Evolutionary conservation across 2,888 invertebrate genomes (phyloP).

Genomic region (Limnephilus auricula): DNA sequence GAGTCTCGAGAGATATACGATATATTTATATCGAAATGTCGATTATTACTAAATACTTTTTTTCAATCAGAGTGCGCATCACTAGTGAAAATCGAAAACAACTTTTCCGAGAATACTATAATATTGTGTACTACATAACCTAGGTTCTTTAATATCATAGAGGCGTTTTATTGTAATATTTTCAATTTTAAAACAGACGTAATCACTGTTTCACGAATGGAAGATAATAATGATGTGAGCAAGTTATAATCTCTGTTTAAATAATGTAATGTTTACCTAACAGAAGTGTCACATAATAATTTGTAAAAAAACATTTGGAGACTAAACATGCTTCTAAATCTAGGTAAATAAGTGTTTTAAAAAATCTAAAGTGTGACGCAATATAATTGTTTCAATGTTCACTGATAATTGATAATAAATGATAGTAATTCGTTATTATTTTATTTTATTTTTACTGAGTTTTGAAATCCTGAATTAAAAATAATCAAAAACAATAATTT

Average conservation of each 20-base stretch:
- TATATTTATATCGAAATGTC: neutral
- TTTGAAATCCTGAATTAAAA: neutral
- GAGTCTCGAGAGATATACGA: neutral
- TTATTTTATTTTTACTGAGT: neutral
- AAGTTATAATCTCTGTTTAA: neutral
- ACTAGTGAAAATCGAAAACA: neutral
- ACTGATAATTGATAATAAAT: neutral
- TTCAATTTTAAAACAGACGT: slow-evolving; percentile 11
- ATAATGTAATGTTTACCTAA: slow-evolving; percentile 6
- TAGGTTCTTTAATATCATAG: neutral
- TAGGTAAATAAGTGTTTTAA: neutral
- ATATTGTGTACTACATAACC: neutral
- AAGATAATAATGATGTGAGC: slow-evolving; percentile 12
- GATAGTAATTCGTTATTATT: neutral
- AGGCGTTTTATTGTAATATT: neutral
- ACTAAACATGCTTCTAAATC: neutral
- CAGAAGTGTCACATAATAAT: neutral
- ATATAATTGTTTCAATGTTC: neutral
- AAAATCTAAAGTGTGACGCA: neutral
- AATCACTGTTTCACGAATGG: slow-evolving; percentile 38
- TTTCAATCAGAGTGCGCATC: neutral
- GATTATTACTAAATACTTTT: neutral
- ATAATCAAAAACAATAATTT: too few relatives aligned
- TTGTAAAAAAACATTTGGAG: neutral
- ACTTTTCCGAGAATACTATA: neutral